A percentile compares a stretch with the other conserved stretches of the same genome.
These are phyloP conservation scores for Carollia perspicillata DNA, from an alignment of 2,113 vertebrate genomes.

Conservation along the genomic window DNA sequence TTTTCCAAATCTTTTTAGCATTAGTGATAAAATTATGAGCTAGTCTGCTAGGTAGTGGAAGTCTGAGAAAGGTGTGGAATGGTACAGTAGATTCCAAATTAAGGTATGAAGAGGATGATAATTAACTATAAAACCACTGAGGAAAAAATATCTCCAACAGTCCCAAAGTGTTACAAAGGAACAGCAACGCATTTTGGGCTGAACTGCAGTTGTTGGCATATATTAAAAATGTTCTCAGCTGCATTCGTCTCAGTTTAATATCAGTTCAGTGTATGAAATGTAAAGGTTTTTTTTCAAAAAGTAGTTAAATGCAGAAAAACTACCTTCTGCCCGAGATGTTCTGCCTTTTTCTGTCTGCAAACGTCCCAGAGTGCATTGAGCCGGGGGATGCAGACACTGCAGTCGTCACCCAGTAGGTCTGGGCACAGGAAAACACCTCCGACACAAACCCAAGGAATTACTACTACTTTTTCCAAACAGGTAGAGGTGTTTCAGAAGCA, in stretches of 20 bases:
- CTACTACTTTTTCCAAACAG: background rate
- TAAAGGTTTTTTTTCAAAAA: background rate
- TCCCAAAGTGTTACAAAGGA: conserved; percentile 35
- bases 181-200: background rate
- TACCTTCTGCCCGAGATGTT: background rate
- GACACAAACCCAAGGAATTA: background rate
- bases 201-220: conserved; percentile 50
- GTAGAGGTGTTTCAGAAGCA: background rate
- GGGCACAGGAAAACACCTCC: background rate
- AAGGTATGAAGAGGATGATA: conserved; percentile 55
- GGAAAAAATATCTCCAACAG: conserved; percentile 48
- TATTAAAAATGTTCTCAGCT: conserved; percentile 17
- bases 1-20: conserved; percentile 41
- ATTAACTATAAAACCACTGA: conserved; percentile 64
- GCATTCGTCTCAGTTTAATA: conserved; percentile 23
- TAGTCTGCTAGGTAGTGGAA: conserved; percentile 24
- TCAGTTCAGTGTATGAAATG: background rate
- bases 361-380: background rate
- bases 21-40: conserved; percentile 26
- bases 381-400: background rate
- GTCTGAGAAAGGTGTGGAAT: conserved; percentile 17
- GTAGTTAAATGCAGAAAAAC: background rate
- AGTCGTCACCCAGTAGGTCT: background rate
- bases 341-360: background rate
- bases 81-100: conserved; percentile 3